phyloP scores from a whole-genome alignment of 2,113 vertebrate species.

The Scophthalmus maximus region DNA sequence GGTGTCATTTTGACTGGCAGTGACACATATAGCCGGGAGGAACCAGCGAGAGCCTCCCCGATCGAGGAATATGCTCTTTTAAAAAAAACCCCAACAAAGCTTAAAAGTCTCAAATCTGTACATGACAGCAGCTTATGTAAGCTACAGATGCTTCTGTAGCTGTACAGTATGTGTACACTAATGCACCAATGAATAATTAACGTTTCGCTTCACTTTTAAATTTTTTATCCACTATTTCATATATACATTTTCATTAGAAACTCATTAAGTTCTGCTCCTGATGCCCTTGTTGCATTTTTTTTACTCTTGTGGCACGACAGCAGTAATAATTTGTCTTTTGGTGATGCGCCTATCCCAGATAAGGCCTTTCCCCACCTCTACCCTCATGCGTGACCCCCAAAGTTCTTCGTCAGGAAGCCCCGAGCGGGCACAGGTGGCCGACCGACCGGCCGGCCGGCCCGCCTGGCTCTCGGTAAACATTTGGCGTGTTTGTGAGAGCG shows the following conservation, averaged over 20 bases:
- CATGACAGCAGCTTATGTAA: constrained; percentile 2
- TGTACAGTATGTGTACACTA: constrained; percentile 9
- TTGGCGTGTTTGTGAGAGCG: constrained; percentile 63
- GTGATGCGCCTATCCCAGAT: background rate
- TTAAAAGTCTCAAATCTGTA: background rate
- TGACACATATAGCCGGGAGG: constrained; percentile 11
- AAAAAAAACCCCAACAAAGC: background rate
- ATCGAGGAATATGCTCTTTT: background rate
- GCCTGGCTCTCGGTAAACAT: constrained; percentile 74
- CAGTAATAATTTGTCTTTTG: constrained; percentile 5
- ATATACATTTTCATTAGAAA: constrained; percentile 27
- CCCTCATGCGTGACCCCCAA: constrained; percentile 54
- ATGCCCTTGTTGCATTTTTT: background rate
- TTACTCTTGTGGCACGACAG: background rate
- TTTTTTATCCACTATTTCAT: constrained; percentile 41
- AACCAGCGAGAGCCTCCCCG: background rate
- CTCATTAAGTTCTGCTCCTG: background rate
- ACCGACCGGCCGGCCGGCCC: constrained; percentile 14
- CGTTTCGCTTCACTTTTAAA: constrained; percentile 38
- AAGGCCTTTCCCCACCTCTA: background rate
- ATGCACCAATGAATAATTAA: constrained; percentile 35
- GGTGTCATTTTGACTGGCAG: background rate
- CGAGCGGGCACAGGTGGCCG: constrained; percentile 36
- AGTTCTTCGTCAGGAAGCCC: constrained; percentile 46
- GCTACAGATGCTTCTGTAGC: constrained; percentile 14